Evolutionary conservation across 2,888 invertebrate species (phyloP), one percentile per base, ranked within the genome.

Genomic region (Anorthoa munda): DNA sequence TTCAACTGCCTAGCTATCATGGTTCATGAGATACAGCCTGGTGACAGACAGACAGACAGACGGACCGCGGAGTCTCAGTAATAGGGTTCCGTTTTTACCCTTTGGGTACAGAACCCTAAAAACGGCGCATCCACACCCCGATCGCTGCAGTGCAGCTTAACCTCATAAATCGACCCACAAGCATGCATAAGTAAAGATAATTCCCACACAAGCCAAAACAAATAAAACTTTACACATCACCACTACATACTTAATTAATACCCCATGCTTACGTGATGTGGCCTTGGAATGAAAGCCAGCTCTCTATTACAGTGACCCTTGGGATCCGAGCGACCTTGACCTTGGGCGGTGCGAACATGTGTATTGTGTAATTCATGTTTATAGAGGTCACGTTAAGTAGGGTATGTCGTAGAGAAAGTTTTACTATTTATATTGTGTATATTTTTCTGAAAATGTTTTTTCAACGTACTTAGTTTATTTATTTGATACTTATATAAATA

Each of bases 281-380:
- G 87, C 90, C 88, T 88, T 85, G 84, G 84, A 86, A 86, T 86
- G 84, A 87, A 85, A 87, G 87, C 81, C 81, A 86, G 83, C 86
- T 84, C 82, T 88, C 88, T 88, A 89, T 90, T 90, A 88, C 76
- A 61, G 63, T 65, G 75, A 66, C 87, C 79, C 86, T 55, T 39
- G 84, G 89, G 87, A 77, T 26, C 23, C 11, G 18, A 56, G 61
- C 46, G 81, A 58, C 85, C 84, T 81, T 82, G 87, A 81, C 81
- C 81, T 75, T 78, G 74, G 18, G 50, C 39, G 55, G 65, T 73
- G 48, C 80, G 66, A 64, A 63, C 63, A 66, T 76, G 50, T 68
- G 59, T 61, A 46, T 46, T 64, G 46, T 78, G 55, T 51, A 48
- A 77, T 79, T 59, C 26, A 61, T 72, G 74, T 56, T 26, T 51